These are phyloP conservation scores for Oceanodroma leucorhoa DNA, from an alignment of 2,797 vertebrate species.

Conservation along the genomic window DNA sequence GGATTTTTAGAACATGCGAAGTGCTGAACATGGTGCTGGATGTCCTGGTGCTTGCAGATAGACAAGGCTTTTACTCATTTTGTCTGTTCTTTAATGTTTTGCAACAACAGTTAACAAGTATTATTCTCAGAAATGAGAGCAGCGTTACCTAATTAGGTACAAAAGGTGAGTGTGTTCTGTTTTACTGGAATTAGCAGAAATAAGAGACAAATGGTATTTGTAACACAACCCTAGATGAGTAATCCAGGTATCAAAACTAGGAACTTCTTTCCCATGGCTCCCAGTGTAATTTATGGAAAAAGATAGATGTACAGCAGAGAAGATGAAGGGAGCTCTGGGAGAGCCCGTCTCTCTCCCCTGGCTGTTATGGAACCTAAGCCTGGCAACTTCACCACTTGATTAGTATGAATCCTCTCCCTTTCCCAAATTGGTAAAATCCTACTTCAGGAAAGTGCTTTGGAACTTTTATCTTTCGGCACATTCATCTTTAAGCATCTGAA, in stretches of 20 bases:
- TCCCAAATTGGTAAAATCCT: not conserved
- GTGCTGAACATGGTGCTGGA: not conserved
- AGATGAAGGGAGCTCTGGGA: not conserved
- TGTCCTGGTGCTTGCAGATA: not conserved
- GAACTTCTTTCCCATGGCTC: not conserved
- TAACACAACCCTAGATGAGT: not conserved
- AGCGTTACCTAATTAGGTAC: not conserved
- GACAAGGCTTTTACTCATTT: not conserved
- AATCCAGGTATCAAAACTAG: not conserved
- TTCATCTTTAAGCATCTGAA: not conserved
- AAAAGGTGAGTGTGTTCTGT: not conserved
- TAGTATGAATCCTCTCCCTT: not conserved
- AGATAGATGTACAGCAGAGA: not conserved
- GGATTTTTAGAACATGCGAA: not conserved
- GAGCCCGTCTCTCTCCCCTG: not conserved
- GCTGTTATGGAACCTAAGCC: not conserved
- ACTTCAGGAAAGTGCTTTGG: not conserved
- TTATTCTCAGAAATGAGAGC: not conserved
- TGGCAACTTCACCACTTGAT: not conserved
- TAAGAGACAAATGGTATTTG: not conserved
- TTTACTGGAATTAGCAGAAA: not conserved
- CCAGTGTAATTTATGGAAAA: not conserved
- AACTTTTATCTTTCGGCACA: not conserved
- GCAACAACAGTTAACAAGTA: not conserved
- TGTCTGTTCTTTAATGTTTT: not conserved